Conservation (phyloP, 2,113 vertebrate genomes). For the Silurus meridionalis region DNA sequence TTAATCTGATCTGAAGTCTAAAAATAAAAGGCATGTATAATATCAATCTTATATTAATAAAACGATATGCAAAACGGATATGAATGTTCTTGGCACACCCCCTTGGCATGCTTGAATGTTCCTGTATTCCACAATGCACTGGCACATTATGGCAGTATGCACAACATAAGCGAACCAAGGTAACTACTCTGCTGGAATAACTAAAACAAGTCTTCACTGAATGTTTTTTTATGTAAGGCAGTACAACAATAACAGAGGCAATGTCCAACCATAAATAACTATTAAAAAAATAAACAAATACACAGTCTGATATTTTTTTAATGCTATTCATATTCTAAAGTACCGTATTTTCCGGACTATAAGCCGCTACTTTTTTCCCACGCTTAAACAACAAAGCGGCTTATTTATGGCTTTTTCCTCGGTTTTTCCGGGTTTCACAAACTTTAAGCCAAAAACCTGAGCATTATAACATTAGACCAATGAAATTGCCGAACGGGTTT, state of each 20-base stretch:
- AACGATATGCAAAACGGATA: neutral
- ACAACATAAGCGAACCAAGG: conserved; percentile 18
- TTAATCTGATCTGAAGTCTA: neutral
- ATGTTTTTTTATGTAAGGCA: neutral
- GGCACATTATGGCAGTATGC: neutral
- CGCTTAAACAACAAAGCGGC: too few relatives aligned
- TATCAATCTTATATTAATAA: neutral
- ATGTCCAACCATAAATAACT: neutral
- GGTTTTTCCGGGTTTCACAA: too few relatives aligned
- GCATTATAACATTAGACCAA: too few relatives aligned
- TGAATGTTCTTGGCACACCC: neutral
- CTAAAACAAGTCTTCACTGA: neutral
- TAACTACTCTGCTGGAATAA: conserved; percentile 25
- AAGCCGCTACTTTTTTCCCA: too few relatives aligned
- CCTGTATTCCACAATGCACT: neutral
- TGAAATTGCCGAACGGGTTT: too few relatives aligned
- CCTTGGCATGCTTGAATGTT: neutral
- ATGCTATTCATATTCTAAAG: neutral
- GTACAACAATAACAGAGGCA: neutral
- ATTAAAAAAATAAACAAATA: neutral
- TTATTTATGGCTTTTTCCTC: too few relatives aligned
- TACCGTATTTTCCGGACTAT: too few relatives aligned
- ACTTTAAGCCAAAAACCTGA: too few relatives aligned
- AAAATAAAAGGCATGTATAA: neutral
- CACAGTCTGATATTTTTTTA: neutral